Percentiles rank a stretch among this genome's conserved stretches.
phyloP scores from a whole-genome alignment of 2,113 vertebrate genomes.

The Apistogramma diplotaenia region DNA sequence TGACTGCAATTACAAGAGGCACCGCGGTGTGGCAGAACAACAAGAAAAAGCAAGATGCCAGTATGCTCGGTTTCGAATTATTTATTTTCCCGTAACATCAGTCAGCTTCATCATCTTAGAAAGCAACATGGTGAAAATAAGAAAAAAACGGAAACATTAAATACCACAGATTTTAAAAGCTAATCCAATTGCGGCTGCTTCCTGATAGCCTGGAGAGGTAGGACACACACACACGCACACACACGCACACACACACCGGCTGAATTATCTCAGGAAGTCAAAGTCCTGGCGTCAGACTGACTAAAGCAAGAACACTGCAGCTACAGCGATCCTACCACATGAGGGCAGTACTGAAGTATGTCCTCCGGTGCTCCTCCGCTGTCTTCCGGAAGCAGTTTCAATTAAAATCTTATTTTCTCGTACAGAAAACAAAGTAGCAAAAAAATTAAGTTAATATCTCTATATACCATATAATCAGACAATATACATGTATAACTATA shows the following conservation, averaged over 20 bases:
- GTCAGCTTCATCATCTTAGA: background rate
- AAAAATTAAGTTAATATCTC: no score
- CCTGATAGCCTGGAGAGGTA: background rate
- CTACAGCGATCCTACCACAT: background rate
- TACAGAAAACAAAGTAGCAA: no score
- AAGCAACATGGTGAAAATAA: background rate
- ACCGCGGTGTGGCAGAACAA: no score
- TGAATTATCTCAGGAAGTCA: background rate
- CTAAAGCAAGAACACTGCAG: background rate
- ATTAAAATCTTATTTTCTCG: background rate
- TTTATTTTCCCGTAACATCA: background rate
- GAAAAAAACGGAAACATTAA: background rate
- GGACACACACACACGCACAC: no score
- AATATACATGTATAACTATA: no score
- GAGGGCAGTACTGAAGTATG: constrained; percentile 18
- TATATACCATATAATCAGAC: no score
- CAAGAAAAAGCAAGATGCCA: no score
- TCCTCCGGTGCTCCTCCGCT: background rate
- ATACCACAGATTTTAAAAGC: background rate
- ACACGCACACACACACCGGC: no score
- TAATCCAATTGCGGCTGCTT: background rate
- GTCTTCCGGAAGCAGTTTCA: background rate
- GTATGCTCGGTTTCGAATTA: no score
- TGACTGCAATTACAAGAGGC: no score
- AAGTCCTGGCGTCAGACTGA: background rate